These are phyloP conservation scores for Neopipo cinnamomea DNA, from an alignment of 2,113 vertebrate species.

Conservation along the genomic window DNA sequence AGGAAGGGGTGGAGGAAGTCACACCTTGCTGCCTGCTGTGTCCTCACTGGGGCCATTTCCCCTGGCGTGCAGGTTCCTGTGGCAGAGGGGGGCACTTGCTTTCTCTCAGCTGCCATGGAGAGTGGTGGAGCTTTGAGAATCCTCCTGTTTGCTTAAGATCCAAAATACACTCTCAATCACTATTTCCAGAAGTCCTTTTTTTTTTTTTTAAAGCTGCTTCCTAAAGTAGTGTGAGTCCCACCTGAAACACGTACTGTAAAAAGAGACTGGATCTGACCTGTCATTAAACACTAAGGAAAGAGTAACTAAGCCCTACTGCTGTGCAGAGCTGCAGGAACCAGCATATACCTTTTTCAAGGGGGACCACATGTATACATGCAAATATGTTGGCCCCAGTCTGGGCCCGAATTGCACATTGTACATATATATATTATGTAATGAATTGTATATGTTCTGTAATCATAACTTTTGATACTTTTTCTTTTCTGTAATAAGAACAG, in stretches of 20 bases:
- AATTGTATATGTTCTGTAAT: too few relatives aligned
- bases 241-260: not conserved
- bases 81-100: not conserved
- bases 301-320: not conserved
- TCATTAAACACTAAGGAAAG: not conserved
- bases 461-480: too few relatives aligned
- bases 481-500: too few relatives aligned
- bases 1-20: not conserved
- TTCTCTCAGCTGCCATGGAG: not conserved
- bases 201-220: not conserved
- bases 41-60: not conserved
- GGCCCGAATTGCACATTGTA: not conserved
- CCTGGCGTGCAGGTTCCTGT: not conserved
- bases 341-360: not conserved
- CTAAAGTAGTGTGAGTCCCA: not conserved
- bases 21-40: not conserved
- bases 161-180: not conserved
- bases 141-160: not conserved
- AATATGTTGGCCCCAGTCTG: not conserved
- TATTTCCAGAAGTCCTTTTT: not conserved
- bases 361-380: fast-evolving
- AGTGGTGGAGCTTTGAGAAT: not conserved
- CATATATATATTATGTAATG: too few relatives aligned
- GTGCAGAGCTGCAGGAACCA: not conserved
- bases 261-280: not conserved